phyloP scores from a whole-genome alignment of 2,113 vertebrate species.

The Nerophis ophidion region DNA sequence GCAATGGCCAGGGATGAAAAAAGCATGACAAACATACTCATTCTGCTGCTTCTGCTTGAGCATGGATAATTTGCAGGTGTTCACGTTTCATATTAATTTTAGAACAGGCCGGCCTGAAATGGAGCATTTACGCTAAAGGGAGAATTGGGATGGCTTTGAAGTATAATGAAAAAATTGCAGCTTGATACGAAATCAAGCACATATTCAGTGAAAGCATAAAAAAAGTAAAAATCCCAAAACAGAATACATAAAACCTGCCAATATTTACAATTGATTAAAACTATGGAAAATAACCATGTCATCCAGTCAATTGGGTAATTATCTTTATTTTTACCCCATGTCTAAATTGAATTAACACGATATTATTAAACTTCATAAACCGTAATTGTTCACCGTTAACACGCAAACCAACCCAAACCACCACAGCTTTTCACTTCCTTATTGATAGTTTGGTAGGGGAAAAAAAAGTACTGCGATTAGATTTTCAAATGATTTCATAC shows the following conservation, averaged over 20 bases:
- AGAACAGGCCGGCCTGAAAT: conserved; percentile 11
- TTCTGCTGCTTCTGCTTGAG: background rate
- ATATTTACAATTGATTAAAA: conserved; percentile 1
- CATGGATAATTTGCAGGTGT: background rate
- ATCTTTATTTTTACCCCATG: conserved; percentile 6
- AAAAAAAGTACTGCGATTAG: no score
- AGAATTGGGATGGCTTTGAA: conserved; percentile 28
- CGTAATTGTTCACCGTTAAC: background rate
- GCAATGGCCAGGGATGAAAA: conserved; percentile 7
- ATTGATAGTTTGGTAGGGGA: background rate
- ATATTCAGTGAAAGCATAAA: background rate
- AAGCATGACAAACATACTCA: conserved; percentile 5
- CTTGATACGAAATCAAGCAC: conserved; percentile 21
- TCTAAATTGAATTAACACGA: conserved; percentile 8
- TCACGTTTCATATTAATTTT: background rate
- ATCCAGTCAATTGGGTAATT: conserved; percentile 22
- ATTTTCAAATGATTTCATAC: no score
- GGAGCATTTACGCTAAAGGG: conserved; percentile 7
- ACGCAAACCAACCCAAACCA: background rate
- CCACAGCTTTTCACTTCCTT: background rate
- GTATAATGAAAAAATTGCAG: conserved; percentile 14
- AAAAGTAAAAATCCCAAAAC: background rate
- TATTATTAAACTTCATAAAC: conserved; percentile 4
- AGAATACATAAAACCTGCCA: background rate
- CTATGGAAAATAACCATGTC: background rate